phyloP scores from a whole-genome alignment of 2,888 invertebrate genomes.

The Ectropis crepuscularia region DNA sequence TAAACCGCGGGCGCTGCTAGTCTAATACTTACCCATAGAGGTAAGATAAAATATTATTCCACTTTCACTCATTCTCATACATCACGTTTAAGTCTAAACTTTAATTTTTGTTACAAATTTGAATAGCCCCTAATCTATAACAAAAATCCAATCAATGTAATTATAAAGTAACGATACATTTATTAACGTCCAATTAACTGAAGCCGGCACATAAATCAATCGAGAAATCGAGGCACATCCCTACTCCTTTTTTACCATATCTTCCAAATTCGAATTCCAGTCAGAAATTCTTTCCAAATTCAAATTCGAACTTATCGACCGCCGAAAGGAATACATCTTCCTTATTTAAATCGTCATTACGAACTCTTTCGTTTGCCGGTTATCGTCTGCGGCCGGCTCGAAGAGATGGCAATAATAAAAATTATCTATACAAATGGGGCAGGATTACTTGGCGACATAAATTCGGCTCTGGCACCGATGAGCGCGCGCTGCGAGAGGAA shows the following conservation, averaged over 20 bases:
- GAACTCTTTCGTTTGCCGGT: constrained; percentile 81
- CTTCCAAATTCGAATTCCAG: constrained; percentile 65
- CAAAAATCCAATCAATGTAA: constrained; percentile 21
- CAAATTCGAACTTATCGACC: constrained; percentile 77
- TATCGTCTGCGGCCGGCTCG: constrained; percentile 79
- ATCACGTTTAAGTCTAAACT: not conserved
- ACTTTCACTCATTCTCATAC: not conserved
- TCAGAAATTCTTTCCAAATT: constrained; percentile 71
- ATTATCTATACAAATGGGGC: constrained; percentile 85
- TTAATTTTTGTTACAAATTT: constrained; percentile 1
- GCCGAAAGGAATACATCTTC: constrained; percentile 81
- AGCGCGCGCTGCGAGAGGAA: constrained; percentile 69
- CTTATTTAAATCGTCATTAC: constrained; percentile 84
- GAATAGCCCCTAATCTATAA: constrained; percentile 12
- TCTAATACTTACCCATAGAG: too few relatives aligned
- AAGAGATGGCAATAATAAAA: constrained; percentile 85
- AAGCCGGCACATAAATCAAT: constrained; percentile 36
- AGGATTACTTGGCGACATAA: constrained; percentile 83
- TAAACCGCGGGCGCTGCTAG: too few relatives aligned
- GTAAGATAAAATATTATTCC: too few relatives aligned
- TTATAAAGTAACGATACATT: constrained; percentile 18
- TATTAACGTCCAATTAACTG: constrained; percentile 28
- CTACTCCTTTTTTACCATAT: constrained; percentile 49
- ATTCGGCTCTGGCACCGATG: constrained; percentile 82
- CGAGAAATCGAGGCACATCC: constrained; percentile 50